Evolutionary conservation across 2,113 vertebrate genomes (phyloP), one percentile per base, ranked within the genome.

Genomic region (Microtus richardsoni): DNA sequence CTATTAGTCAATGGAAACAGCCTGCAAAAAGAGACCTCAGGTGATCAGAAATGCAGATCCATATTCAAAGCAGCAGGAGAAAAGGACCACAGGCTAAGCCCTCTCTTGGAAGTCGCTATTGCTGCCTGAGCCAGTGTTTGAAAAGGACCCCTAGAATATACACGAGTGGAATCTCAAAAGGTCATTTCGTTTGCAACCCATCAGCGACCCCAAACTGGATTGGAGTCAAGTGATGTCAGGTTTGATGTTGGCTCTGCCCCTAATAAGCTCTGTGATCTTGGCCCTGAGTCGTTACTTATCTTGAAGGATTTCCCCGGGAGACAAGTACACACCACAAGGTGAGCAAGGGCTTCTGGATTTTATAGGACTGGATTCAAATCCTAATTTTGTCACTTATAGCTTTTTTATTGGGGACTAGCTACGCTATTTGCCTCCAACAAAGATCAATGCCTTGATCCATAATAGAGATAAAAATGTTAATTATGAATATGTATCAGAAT

Each of bases 201-300:
- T 92, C 26, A 39, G 66, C 64, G 77, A 71, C 44, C 44, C 52
- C 66, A 90, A 44, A 71, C 64, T 84, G 82, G 52, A 87, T 0
- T 89, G 60, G 28, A 92, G 75, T 84, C 47, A 88, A 52, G 64
- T 33, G 41, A 80, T 93, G 75, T 86, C 90, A 71, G 41, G 28
- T 91, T 94, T 68, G 77, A 94, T 77, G 86, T 39, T 83, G 74
- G 68, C 54, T 96, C 60, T 73, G 49, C 12, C 60, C 91, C 91
- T 87, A 89, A 73, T 24, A 68, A 84, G 64, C 33, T 88, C 54
- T 83, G 60, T 17, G 52, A 58, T 86, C 66, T 41, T 82, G 66
- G 66, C 26, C 70, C 71, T 28, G 10, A 71, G 26, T 19, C 70
- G 36, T 78, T 89, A 74, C 22, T 88, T 94, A 36, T 71, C 78